Evolutionary conservation across 2,113 vertebrate genomes (phyloP), one percentile per base, ranked within the genome.

Genomic region (Campylorhamphus procurvoides): DNA sequence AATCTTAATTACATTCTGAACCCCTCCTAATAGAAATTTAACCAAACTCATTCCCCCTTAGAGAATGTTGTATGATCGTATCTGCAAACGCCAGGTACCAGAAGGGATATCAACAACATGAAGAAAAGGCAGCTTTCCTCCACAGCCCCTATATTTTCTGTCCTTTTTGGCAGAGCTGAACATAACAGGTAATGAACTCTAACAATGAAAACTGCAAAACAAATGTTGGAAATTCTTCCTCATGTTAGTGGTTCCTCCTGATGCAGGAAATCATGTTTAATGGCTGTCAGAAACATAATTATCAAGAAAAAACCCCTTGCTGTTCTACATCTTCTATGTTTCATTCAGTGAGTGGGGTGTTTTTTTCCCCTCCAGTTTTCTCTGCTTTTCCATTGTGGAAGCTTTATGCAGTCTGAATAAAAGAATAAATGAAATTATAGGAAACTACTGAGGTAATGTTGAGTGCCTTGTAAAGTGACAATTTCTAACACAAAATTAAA

Each of bases 121-220:
- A 52, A 64, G 33, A 3, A 68, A 31, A 18, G 52, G 2, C 18
- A 24, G 7, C 73, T 64, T 59, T 58, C 11, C 12, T 79, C 33
- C 79, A 28, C 7, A 29, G 3, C 10, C 42, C 0, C 0, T 42
- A 17, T 5, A 0, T 40, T 13, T 12, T 50, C 39, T 39, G 7
- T 66, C 24, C 31, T 20, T 83, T 83, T 42, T 14, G 40, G 52
- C 2, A 22, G 75, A 44, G 28, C 14, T 33, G 40, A 46, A 58
- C 29, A 67, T 24, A 53, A 29, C 14, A 31, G 42, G 31, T 58
- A 52, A 84, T 0, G 1, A 37, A 37, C 62, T 76, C 47, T 10
- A 64, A 35, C 19, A 58, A 29, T n/a, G 35, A 55, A 59, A 92
- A 53, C 14, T 37, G 24, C 52, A 73, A 78, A 95, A 39, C 9